Evolutionary conservation across 2,113 vertebrate genomes (phyloP), one percentile per base, ranked within the genome.

Genomic region (Nannobrachium achirus): DNA sequence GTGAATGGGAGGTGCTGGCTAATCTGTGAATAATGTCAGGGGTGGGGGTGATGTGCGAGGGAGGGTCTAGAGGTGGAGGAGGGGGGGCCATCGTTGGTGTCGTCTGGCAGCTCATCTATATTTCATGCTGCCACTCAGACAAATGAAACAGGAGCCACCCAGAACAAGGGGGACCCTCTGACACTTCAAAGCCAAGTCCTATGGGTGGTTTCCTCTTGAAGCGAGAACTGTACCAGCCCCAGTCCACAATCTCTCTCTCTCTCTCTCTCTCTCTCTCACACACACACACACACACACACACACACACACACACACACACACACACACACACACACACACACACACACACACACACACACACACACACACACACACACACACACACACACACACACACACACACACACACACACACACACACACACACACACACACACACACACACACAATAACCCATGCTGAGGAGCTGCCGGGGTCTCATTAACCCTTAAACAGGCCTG

Each of bases 401-500:
- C 20, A 25, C 20, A 25, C 20, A 25, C 20, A 25, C 20, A 25
- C 20, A 25, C 20, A 25, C 20, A 25, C 20, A 91, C 94, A 25
- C 20, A 25, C 16, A 16, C 58, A 8, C 10, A 20, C 51, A 53
- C 51, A 53, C 51, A 4, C 20, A 25, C 20, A 33, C 25, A 33
- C 25, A n/a, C n/a, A n/a, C n/a, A n/a, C n/a, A n/a, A n/a, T n/a
- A 77, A 40, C 82, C 73, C 87, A 86, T 73, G 95, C 95, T 94
- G 95, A 92, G 96, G 95, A 94, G 94, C 96, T 96, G 95, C 95
- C 93, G 94, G 94, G 95, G 96, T 94, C 98, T 98, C 97, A 98
- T 99, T 99, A 99, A 99, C 96, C 97, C 97, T 96, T 98, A 98
- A 99, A 98, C 95, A 98, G 96, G 94, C 96, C 93, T 93, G 87